phyloP scores from a whole-genome alignment of 2,888 invertebrate species.

The Ganaspis brasiliensis region DNA sequence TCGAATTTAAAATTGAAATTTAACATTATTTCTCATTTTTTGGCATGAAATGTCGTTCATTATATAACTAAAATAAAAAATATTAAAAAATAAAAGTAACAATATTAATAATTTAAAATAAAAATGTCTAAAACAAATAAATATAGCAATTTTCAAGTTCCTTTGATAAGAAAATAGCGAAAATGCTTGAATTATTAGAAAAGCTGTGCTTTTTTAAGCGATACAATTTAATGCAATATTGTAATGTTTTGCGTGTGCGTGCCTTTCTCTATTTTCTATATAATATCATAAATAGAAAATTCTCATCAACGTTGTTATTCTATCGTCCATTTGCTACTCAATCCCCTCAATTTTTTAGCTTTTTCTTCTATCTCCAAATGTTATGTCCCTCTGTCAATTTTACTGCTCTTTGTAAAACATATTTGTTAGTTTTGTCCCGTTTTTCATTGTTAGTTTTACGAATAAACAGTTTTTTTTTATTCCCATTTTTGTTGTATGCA shows the following conservation, averaged over 20 bases:
- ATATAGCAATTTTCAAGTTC: not conserved
- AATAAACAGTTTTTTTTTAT: not conserved
- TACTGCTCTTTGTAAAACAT: constrained; percentile 36
- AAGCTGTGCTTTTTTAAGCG: constrained; percentile 36
- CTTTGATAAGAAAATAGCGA: not conserved
- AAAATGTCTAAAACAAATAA: not conserved
- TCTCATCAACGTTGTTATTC: constrained; percentile 33
- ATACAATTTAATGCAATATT: constrained; percentile 24
- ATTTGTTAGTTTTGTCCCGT: not conserved
- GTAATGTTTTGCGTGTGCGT: constrained; percentile 32
- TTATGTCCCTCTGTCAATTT: constrained; percentile 22
- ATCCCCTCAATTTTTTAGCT: not conserved
- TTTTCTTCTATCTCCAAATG: not conserved
- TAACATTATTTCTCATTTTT: not conserved
- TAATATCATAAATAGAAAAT: constrained; percentile 31
- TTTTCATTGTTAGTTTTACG: not conserved
- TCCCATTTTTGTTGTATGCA: not conserved
- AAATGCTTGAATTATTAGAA: constrained; percentile 19
- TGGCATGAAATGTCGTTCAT: constrained; percentile 1
- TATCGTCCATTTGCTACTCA: not conserved
- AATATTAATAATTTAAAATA: not conserved
- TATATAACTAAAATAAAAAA: too few species aligned
- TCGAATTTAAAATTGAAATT: not conserved
- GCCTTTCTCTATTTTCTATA: constrained; percentile 40
- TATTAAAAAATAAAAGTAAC: too few species aligned